Evolutionary conservation across 92 coral and sea anemone genomes (phyloP), one percentile per base, ranked within the genome.

Genomic region (Hydrozoanthus gracilis): DNA sequence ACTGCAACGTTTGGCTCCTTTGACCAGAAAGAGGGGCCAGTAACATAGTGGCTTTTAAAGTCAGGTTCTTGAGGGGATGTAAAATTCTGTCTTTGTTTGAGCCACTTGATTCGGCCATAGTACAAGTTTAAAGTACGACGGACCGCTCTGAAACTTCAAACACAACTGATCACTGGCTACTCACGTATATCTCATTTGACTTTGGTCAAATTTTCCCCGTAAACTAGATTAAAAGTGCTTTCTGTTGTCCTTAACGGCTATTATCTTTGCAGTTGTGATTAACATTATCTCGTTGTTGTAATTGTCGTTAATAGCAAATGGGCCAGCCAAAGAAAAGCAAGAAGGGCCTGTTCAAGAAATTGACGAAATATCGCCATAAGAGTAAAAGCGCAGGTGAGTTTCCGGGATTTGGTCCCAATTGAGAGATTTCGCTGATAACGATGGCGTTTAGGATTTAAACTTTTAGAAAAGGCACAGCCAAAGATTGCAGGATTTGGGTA

Each of bases 241-340:
- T n/a, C 4, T 56, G 62, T 56, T 56, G 62, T 56, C 13, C 15
- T 7, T 58, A 11, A 11, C 64, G 12, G 14, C 15, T 58, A 5
- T 12, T 58, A 16, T 58, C 15, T 8, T 58, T 58, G 14, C 15
- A 11, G 64, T 56, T 56, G 64, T 56, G 5, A 9, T 56, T 56
- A 3, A 7, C 15, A 56, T 56, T 56, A 56, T 56, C 13, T 27
- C 35, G 8, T 56, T 56, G 13, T 56, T 56, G 15, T 56, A 10
- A 56, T 56, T 56, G 11, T 56, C 54, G 35, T 10, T 54, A 51
- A 65, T 75, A 91, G 94, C 94, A 91, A 49, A 90, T 88, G 80
- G 92, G 89, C 52, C 93, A 89, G 27, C 92, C 93, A 73, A 96
- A 96, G 83, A 96, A 95, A 71, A 87, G 79, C 52, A 96, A 96